These are phyloP conservation scores for Ochropacha duplaris DNA, from an alignment of 2,888 invertebrate species.

Conservation along the genomic window DNA sequence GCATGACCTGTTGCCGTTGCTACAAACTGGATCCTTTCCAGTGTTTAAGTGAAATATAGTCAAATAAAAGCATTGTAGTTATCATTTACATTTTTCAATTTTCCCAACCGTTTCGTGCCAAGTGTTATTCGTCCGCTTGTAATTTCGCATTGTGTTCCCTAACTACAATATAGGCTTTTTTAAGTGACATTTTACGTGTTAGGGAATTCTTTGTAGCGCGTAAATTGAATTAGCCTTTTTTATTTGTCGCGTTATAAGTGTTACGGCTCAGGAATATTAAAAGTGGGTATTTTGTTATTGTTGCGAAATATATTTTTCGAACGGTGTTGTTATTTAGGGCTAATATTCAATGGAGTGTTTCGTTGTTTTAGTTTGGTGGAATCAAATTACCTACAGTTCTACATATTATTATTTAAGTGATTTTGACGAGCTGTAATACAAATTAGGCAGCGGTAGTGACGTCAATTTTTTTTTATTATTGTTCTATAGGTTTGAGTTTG, in stretches of 20 bases:
- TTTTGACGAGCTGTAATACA: too few relatives aligned
- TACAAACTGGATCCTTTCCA: conserved; percentile 66
- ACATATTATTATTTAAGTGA: too few relatives aligned
- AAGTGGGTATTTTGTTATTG: conserved; percentile 35
- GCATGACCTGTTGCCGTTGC: conserved; percentile 68
- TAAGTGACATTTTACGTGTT: conserved; percentile 34
- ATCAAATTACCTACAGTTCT: not conserved
- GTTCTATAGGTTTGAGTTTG: too few relatives aligned
- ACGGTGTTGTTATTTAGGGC: conserved; percentile 22
- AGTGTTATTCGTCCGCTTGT: conserved; percentile 45
- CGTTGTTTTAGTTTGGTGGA: not conserved
- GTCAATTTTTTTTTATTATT: too few relatives aligned
- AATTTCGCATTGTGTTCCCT: conserved; percentile 26
- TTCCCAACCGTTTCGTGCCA: conserved; percentile 62
- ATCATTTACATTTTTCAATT: conserved; percentile 82
- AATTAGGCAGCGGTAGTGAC: too few relatives aligned
- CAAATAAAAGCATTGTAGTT: conserved; percentile 72
- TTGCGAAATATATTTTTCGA: conserved; percentile 23
- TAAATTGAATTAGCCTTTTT: conserved; percentile 38
- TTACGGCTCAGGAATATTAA: conserved; percentile 30
- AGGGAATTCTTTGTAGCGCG: conserved; percentile 31
- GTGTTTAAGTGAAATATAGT: conserved; percentile 71
- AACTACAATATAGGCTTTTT: conserved; percentile 37
- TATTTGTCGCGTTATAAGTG: conserved; percentile 35
- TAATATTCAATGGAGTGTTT: not conserved